Evolutionary conservation across 2,113 vertebrate species (phyloP), one percentile per base, ranked within the genome.

Genomic region (Petrocephalus microphthalmus): DNA sequence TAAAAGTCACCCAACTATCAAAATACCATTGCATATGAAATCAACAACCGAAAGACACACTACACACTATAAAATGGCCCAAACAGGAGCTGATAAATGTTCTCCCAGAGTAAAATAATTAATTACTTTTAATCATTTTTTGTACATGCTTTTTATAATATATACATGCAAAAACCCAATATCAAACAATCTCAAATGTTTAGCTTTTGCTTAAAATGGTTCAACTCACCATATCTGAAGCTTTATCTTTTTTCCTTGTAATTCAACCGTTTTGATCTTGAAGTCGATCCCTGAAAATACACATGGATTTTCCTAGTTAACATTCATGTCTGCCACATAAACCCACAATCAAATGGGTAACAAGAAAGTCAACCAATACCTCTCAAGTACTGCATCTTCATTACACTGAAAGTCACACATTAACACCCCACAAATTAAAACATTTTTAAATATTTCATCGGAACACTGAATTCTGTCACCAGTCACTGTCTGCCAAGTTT

Each of bases 201-300:
- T 84, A 54, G 84, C 51, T 53, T 85, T 33, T 33, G 29, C 42
- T 29, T 85, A 37, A 29, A 22, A 22, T 37, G 1, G 0, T 2
- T 3, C 2, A 0, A 95, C 98, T 98, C 94, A 99, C 98, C 98
- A 99, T 93, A 99, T 99, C 96, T 99, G 98, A 93, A 99, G 95
- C 94, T 99, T 99, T 95, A 99, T 99, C 97, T 99, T 99, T 95
- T 99, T 99, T 95, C 98, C 98, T 97, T 99, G 98, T 91, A 99
- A 94, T 94, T 99, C 98, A 91, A 99, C 98, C 52, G 98, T 99
- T 97, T 99, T 99, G 94, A 99, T 99, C 97, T 99, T 99, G 96
- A 99, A 99, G 94, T 99, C 98, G 94, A 99, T 99, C 96, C 98
- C 98, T 99, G 89, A 20, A 94, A 92, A 89, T 49, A 22, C 45